phyloP scores from a whole-genome alignment of 2,888 invertebrate genomes.

The Heliconius ethilla region DNA sequence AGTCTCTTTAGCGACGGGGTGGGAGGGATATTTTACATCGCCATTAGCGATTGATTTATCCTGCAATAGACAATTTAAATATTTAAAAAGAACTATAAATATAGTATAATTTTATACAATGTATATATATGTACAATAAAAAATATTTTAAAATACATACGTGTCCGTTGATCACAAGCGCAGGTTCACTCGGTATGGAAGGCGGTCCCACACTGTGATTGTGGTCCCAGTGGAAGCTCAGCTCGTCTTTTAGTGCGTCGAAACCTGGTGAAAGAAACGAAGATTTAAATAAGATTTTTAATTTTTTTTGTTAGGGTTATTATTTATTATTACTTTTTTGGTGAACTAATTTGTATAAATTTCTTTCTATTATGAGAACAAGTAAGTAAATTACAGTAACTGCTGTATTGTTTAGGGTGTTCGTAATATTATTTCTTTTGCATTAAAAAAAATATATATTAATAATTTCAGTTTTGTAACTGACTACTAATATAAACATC shows the following conservation, averaged over 20 bases:
- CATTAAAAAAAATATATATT: no score
- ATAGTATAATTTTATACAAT: no score
- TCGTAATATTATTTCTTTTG: no score
- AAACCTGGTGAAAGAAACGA: conserved; percentile 78
- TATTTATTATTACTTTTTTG: not conserved
- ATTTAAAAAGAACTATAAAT: not conserved
- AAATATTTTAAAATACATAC: conserved; percentile 53
- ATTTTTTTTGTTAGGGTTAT: not conserved
- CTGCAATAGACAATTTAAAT: conserved; percentile 49
- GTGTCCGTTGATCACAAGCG: conserved; percentile 67
- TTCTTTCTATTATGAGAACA: no score
- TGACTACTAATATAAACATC: no score
- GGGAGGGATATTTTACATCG: conserved; percentile 64
- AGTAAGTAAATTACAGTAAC: no score
- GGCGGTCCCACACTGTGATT: conserved; percentile 83
- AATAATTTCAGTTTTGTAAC: no score
- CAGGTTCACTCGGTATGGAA: conserved; percentile 62
- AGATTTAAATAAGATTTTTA: no score
- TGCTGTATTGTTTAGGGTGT: no score
- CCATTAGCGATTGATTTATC: conserved; percentile 73
- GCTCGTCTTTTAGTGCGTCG: conserved; percentile 86
- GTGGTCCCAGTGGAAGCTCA: conserved; percentile 88
- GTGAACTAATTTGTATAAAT: no score
- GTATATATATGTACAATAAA: not conserved
- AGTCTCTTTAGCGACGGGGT: conserved; percentile 51